Percentiles rank a stretch among this genome's conserved stretches.
These are phyloP conservation scores for Drosophila fulvimacula DNA, from an alignment of 2,888 invertebrate species.

Conservation along the genomic window DNA sequence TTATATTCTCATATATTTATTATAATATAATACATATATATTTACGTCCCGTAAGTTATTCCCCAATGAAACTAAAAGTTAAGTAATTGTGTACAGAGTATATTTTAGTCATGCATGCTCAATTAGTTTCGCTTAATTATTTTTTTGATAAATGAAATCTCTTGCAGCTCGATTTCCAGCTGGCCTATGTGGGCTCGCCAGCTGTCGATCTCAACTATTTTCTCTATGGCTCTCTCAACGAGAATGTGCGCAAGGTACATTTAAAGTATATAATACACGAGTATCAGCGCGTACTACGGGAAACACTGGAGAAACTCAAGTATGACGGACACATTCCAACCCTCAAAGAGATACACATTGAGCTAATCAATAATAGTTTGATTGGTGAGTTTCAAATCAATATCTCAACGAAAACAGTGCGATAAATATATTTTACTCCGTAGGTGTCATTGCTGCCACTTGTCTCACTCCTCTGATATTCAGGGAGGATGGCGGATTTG, in stretches of 20 bases:
- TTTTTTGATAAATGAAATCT: neutral
- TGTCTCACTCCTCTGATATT: constrained; percentile 83
- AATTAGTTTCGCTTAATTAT: neutral
- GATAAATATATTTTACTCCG: neutral
- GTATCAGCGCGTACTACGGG: constrained; percentile 80
- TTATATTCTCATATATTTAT: no score
- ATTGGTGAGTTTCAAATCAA: constrained; percentile 68
- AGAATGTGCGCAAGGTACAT: constrained; percentile 83
- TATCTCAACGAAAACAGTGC: neutral
- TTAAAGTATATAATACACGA: constrained; percentile 82
- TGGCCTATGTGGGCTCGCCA: constrained; percentile 83
- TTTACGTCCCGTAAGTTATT: no score
- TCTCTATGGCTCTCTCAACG: constrained; percentile 82
- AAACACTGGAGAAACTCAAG: constrained; percentile 80
- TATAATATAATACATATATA: no score
- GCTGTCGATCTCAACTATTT: constrained; percentile 84
- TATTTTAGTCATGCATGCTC: neutral
- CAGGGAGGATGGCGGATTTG: constrained; percentile 78
- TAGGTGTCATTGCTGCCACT: constrained; percentile 83
- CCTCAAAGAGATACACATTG: constrained; percentile 82
- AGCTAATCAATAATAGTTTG: constrained; percentile 82
- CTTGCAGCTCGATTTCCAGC: constrained; percentile 82
- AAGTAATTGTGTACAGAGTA: neutral
- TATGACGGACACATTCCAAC: constrained; percentile 81
- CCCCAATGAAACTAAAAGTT: no score